Conservation (phyloP, 2,113 vertebrate genomes). For the Salvelinus sp. region DNA sequence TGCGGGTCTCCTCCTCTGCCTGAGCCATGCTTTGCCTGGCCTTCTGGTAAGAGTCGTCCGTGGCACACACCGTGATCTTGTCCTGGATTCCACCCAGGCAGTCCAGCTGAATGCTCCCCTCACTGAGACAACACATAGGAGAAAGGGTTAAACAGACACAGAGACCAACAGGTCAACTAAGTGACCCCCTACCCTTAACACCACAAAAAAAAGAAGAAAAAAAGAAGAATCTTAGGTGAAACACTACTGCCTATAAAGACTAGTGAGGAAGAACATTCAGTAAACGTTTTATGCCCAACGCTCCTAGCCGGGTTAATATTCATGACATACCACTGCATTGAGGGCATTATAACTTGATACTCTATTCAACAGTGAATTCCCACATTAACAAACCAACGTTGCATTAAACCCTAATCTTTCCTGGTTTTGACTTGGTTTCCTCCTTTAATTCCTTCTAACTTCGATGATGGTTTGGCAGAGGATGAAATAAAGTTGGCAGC, state of each 20-base stretch:
- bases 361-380: conserved; percentile 45
- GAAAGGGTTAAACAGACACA: not conserved
- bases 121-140: conserved; percentile 70
- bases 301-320: not conserved
- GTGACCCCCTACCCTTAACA: too few species aligned
- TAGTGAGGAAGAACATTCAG: too few species aligned
- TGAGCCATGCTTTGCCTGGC: conserved; percentile 94
- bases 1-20: conserved; percentile 94
- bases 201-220: not conserved
- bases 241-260: not conserved
- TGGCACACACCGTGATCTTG: conserved; percentile 96
- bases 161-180: not conserved
- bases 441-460: conserved; percentile 53
- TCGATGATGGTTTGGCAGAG: conserved; percentile 60
- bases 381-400: conserved; percentile 33
- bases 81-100: conserved; percentile 96
- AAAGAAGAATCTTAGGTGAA: not conserved
- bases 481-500: conserved; percentile 42
- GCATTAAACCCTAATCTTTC: conserved; percentile 48
- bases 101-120: conserved; percentile 89
- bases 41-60: conserved; percentile 97
- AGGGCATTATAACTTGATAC: conserved; percentile 25
- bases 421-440: conserved; percentile 9
- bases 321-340: conserved; percentile 1
- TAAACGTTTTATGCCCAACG: too few species aligned